Base-by-base conservation (phyloP, 2,797 vertebrate genomes). In the Phrynocephalus guinanensis region DNA sequence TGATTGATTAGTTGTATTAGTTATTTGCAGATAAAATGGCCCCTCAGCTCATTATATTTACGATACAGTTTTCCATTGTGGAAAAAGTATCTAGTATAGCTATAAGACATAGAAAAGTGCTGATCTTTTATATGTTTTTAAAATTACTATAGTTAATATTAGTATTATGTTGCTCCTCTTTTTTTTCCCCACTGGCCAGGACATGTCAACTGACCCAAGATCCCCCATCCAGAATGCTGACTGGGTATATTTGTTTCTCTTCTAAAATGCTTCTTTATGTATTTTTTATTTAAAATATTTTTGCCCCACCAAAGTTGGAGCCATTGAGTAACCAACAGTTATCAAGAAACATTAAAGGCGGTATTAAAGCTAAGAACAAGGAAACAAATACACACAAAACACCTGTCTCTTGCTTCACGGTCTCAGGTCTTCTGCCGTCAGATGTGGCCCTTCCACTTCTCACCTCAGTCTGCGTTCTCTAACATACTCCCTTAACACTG, bases 401-500 rank as follows among this genome's bases (percentile, higher is more conserved):
- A 88, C 92, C 18, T 73, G 44, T 90, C 28, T 86, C 84, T 84
- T 84, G 78, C 86, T 79, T 89, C 77, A 33, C 89, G 91, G 79
- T 68, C 7, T 76, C 76, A 79, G 56, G 63, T 86, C 76, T 83
- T 87, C 80, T 88, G 88, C 75, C 75, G 0, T 91, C 76, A 63
- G 11, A 30, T 83, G 83, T 92, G 1, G 88, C 92, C 92, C 89
- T 92, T 84, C 86, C 90, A 76, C 86, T 93, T 88, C 92, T 83
- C 56, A 94, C 84, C 90, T 77, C 84, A 66, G 81, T 95, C 93
- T 90, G 60, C 86, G 93, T 82, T 92, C 73, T 76, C 73, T 89
- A 28, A 79, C 87, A 33, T 91, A 91, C 90, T 91, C 83, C 89
- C 89, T 94, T 91, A 79, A 82, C 84, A 91, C 83, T 91, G 92